Percentiles rank a stretch among this genome's conserved stretches.
These are phyloP conservation scores for Drosophila quadrilineata DNA, from an alignment of 1,140 invertebrate species.

Conservation along the genomic window DNA sequence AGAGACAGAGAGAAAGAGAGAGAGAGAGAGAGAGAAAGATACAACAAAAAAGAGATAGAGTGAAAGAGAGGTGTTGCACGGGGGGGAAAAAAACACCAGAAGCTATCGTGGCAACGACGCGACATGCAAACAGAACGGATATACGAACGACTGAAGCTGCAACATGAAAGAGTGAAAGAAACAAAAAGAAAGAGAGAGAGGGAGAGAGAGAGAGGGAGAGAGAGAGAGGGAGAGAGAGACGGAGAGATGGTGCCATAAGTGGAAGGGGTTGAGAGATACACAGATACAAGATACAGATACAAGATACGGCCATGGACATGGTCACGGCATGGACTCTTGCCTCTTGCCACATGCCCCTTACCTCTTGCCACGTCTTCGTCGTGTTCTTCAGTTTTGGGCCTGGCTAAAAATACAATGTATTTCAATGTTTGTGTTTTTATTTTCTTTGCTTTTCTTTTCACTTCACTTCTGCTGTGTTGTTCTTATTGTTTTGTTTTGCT, in stretches of 20 bases:
- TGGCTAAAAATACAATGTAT: slow-evolving; percentile 59
- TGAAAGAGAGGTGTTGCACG: slow-evolving; percentile 24
- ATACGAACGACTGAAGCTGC: slow-evolving; percentile 67
- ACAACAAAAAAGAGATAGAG: slow-evolving; percentile 24
- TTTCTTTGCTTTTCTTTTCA: slow-evolving; percentile 15
- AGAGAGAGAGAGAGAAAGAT: slow-evolving; percentile 11
- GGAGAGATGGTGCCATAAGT: too few species aligned
- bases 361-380: too few species aligned
- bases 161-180: not conserved
- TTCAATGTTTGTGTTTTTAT: slow-evolving; percentile 44
- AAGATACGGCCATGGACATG: slow-evolving; percentile 70
- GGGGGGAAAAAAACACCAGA: slow-evolving; percentile 64
- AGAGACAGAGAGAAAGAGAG: slow-evolving; percentile 20
- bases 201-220: not conserved
- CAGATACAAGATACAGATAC: slow-evolving; percentile 66
- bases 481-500: too few species aligned
- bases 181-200: not conserved
- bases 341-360: too few species aligned
- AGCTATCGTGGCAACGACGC: slow-evolving; percentile 58
- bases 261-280: too few species aligned
- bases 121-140: slow-evolving; percentile 62
- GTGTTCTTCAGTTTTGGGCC: too few species aligned
- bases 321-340: slow-evolving; percentile 62
- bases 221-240: not conserved
- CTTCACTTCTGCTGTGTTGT: too few species aligned